Percentiles rank a stretch among this genome's conserved stretches.
phyloP scores from a whole-genome alignment of 2,888 invertebrate species.

The Diarsia brunnea region DNA sequence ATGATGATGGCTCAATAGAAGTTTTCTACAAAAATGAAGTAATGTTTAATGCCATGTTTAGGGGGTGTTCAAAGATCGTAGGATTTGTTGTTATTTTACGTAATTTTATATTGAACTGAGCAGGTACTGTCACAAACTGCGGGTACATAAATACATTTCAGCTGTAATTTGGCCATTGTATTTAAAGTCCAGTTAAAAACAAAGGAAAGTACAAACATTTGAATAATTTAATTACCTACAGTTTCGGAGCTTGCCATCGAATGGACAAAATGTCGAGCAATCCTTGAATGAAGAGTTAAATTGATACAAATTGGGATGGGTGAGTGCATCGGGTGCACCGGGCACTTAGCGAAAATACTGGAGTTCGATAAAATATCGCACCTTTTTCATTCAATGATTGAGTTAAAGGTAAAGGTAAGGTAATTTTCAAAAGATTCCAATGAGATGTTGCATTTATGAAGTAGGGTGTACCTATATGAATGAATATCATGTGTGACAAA shows the following conservation, averaged over 20 bases:
- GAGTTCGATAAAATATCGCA: constrained; percentile 44
- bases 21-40: background rate
- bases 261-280: constrained; percentile 39
- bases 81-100: background rate
- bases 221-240: constrained; percentile 45
- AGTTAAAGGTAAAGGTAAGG: too few species aligned
- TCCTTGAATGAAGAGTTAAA: constrained; percentile 67
- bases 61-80: background rate
- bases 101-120: background rate
- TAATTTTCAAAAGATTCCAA: background rate
- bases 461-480: background rate
- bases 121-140: background rate
- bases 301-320: constrained; percentile 66
- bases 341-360: constrained; percentile 46
- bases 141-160: background rate
- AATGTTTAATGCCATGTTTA: background rate
- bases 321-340: constrained; percentile 59
- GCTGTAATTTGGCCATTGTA: background rate
- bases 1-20: background rate
- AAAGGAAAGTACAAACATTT: constrained; percentile 10
- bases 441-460: background rate
- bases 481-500: background rate
- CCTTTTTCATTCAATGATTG: constrained; percentile 29
- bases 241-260: constrained; percentile 34
- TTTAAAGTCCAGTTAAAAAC: background rate